A percentile compares a stretch with the other conserved stretches of the same genome.
Conservation (phyloP, 1,140 invertebrate species). For the Drosophila virilis region DNA sequence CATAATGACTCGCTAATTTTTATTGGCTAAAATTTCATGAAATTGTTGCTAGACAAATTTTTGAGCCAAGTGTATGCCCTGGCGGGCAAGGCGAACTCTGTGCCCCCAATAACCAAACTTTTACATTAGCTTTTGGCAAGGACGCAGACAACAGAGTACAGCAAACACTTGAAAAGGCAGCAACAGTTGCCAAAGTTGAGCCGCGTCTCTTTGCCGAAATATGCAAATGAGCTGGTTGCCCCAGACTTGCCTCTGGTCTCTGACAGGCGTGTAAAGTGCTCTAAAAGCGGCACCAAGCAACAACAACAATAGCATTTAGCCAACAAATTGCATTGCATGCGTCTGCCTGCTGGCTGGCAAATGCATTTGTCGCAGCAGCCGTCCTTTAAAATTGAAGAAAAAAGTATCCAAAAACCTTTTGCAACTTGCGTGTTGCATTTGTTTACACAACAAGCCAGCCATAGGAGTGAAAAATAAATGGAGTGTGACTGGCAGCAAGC, state of each 20-base stretch:
- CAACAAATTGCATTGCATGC: conserved; percentile 65
- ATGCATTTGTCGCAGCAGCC: conserved; percentile 49
- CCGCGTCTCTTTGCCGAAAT: conserved; percentile 54
- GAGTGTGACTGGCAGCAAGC: conserved; percentile 65
- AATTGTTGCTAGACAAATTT: conserved; percentile 48
- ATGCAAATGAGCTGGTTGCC: conserved; percentile 65
- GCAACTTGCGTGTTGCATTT: conserved; percentile 53
- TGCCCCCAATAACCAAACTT: conserved; percentile 58
- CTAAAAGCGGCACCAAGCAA: conserved; percentile 48
- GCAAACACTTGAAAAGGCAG: conserved; percentile 33
- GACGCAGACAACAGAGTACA: conserved; percentile 26
- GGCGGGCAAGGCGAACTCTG: not conserved
- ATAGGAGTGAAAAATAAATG: conserved; percentile 81
- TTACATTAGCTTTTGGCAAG: conserved; percentile 56
- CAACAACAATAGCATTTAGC: conserved; percentile 67
- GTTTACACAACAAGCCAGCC: conserved; percentile 47
- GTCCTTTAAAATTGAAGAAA: not conserved
- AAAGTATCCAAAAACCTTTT: conserved; percentile 7
- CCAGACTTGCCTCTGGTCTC: conserved; percentile 24
- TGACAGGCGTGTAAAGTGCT: conserved; percentile 63
- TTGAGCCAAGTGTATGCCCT: not conserved
- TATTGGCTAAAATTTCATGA: not conserved
- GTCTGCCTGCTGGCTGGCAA: conserved; percentile 41
- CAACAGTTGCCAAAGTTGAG: conserved; percentile 25
- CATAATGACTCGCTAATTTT: conserved; percentile 1